Conservation (phyloP, 2,888 invertebrate genomes). For the Chrysotoxum bicinctum region DNA sequence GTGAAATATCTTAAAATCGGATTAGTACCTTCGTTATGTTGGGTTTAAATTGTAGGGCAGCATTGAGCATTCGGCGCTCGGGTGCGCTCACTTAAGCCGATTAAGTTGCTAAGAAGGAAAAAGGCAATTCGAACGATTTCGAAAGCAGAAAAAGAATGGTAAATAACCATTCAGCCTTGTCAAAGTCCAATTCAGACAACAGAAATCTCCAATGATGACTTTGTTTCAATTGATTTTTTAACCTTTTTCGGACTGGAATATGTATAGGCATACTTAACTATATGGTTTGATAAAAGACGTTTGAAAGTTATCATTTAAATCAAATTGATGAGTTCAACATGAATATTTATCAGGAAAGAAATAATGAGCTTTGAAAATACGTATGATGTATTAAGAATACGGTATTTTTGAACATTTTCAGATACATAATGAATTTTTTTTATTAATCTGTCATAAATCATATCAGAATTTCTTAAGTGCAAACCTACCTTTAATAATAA, state of each 20-base stretch:
- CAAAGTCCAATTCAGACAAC: not conserved
- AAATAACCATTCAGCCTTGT: not conserved
- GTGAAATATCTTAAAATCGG: constrained; percentile 51
- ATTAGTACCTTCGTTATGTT: constrained; percentile 56
- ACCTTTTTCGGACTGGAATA: not conserved
- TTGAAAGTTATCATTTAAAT: not conserved
- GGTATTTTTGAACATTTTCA: no score
- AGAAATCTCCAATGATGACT: constrained; percentile 28
- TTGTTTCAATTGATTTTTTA: constrained; percentile 32
- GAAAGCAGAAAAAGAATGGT: not conserved
- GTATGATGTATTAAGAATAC: no score
- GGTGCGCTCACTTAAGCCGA: constrained; percentile 39
- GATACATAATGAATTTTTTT: no score
- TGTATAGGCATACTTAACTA: not conserved
- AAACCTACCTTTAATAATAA: no score
- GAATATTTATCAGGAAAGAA: not conserved
- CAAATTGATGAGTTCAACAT: not conserved
- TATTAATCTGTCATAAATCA: no score
- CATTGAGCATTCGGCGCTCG: not conserved
- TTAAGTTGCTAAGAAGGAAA: constrained; percentile 48
- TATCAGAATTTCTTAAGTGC: no score
- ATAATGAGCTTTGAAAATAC: not conserved
- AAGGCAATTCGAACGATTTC: constrained; percentile 15
- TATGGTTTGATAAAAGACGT: not conserved
- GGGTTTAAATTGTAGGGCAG: constrained; percentile 8